Evolutionary conservation across 2,888 invertebrate species (phyloP), one percentile per base, ranked within the genome.

Genomic region (Phengaris alcon): DNA sequence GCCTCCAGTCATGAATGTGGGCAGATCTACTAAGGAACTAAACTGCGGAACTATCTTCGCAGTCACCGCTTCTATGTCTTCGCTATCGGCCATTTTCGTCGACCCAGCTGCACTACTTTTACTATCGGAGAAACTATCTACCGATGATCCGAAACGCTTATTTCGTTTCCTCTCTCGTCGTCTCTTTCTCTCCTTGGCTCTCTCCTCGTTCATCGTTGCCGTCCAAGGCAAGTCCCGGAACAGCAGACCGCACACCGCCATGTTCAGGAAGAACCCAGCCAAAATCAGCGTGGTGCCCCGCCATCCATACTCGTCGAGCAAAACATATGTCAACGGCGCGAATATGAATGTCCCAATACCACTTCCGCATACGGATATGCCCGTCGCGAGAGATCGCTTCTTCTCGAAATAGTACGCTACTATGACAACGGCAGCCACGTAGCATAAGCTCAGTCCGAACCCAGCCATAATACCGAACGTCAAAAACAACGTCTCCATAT

Each of bases 401-500:
- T 96, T 96, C 83, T 97, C 97, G 86, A 98, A 98, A 87, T 97
- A 98, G 86, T 97, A 97, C 1, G 97, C 97, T 52, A 98, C 97
- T 80, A 97, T 97, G 3, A 98, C 97, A 7, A 98, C 97, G 0
- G 97, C 97, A n/a, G 97, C 96, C 74, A 97, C 97, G 88, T 97
- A 98, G 86, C 97, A 97, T 77, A 97, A 93, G 81, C 97, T 97
- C 78, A 98, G 91, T 13, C 97, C 98, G 82, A 97, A 96, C 2
- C 98, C 97, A 57, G 97, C 96, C 83, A 97, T 94, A 15, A 97
- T 94, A 44, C 97, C 97, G 86, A 97, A 97, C 0, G 97, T 97
- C 78, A 97, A 88, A 84, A 97, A 97, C 78, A 97, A 91, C 77
- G 96, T 94, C 85, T 95, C 96, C 92, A 97, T 96, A 78, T 96